Evolutionary conservation across 2,888 invertebrate genomes (phyloP), one percentile per base, ranked within the genome.

Genomic region (Ormyrus labotus): DNA sequence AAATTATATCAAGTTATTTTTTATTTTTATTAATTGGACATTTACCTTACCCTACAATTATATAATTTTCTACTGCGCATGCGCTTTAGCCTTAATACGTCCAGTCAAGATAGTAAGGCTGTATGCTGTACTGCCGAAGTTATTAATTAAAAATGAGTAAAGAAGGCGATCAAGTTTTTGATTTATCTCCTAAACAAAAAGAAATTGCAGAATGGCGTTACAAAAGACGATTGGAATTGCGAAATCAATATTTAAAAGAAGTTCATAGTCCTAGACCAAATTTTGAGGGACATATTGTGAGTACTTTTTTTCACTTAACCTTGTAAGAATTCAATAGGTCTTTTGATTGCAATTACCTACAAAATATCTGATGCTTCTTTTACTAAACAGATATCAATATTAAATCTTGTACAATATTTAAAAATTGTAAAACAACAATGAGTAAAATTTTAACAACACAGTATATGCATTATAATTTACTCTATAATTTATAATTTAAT

Each of bases 161-260:
- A 11, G 34, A 48, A 13, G 7, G 11, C 34, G 7, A 13, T 5
- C n/a, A 75, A 13, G 70, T 90, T 75, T 94, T 91, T 87, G 94
- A 94, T 88, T 84, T 94, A 85, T 91, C 93, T 7, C 89, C 91
- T 67, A 89, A 92, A 45, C 90, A 93, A 83, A 89, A 91, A 80
- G 92, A 92, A 85, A 86, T 93, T 70, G 90, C 94, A 48, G 92
- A 93, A 88, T 93, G 93, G 88, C 94, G 94, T 87, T 93, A 94
- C 6, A 91, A 92, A 83, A 91, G 93, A 85, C 93, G 95, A 83
- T 91, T 92, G 73, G 91, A 90, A 57, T 89, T 95, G 83, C 93
- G 96, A 83, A 91, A 92, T n/a, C 94, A 96, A 87, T 97, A 94
- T 89, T 88, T 95, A 45, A 96, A 95, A 90, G 93, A 95, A 87